Evolutionary conservation across 2,113 vertebrate genomes (phyloP).

Genomic region (Cnemophilus loriae): DNA sequence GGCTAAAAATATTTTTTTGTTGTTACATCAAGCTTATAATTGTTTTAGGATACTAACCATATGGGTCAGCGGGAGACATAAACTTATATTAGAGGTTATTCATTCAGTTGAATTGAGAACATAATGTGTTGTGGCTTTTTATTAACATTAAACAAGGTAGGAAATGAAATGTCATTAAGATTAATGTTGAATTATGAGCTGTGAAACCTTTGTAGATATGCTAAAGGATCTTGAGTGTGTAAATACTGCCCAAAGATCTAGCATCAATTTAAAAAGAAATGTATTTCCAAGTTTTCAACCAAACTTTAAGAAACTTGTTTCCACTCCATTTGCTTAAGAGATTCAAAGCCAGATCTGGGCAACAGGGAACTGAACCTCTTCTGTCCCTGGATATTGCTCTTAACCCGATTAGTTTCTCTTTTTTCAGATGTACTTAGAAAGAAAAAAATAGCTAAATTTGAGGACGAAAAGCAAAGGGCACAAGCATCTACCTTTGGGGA

Average conservation of each 20-base stretch:
- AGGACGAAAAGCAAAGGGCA: not conserved
- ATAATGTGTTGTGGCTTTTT: not conserved
- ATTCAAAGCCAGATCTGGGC: not conserved
- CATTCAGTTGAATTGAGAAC: not conserved
- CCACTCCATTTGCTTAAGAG: not conserved
- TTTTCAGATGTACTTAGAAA: not conserved
- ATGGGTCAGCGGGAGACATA: not conserved
- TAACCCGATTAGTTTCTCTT: not conserved
- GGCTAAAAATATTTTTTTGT: not conserved
- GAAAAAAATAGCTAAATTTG: not conserved
- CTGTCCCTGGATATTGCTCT: not conserved
- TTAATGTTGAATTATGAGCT: not conserved
- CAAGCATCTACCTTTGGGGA: not conserved
- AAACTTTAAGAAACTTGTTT: not conserved
- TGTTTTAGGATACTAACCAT: constrained; percentile 37
- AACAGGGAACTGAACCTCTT: not conserved
- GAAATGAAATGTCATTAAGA: not conserved
- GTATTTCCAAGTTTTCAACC: not conserved
- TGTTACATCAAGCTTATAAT: constrained; percentile 37
- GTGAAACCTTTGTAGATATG: not conserved
- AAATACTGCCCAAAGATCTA: not conserved
- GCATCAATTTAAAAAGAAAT: not conserved
- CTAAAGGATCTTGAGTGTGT: not conserved
- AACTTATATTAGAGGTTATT: constrained; percentile 5
- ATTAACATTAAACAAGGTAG: constrained; percentile 5